Evolutionary conservation across 2,113 vertebrate genomes (phyloP).

Genomic region (Ivindomyrus marchei): DNA sequence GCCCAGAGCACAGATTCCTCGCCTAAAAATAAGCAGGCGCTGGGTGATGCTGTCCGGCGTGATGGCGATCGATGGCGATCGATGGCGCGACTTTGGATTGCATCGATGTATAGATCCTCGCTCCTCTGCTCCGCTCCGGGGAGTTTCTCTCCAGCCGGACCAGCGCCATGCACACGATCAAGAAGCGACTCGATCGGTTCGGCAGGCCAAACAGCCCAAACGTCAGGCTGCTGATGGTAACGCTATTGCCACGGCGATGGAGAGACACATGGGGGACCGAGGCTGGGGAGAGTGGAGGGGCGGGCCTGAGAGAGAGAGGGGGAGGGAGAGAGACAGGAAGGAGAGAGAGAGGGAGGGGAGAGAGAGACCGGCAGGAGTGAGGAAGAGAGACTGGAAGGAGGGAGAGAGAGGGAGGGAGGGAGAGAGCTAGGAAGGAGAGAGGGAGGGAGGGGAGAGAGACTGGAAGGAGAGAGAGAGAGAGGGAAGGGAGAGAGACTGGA

Average conservation of each 20-base stretch:
- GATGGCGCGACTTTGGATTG: conserved; percentile 99
- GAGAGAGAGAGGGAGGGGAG: not conserved
- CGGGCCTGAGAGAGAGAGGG: not conserved
- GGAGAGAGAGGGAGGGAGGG: not conserved
- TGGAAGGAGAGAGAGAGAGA: too few relatives aligned
- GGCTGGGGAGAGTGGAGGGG: not conserved
- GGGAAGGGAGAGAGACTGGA: not conserved
- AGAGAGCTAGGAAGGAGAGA: too few relatives aligned
- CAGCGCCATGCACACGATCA: conserved; percentile 43
- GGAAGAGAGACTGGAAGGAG: too few relatives aligned
- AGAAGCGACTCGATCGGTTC: not conserved
- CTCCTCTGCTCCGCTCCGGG: conserved; percentile 84
- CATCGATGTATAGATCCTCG: conserved; percentile 99
- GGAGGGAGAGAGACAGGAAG: not conserved
- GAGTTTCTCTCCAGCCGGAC: conserved; percentile 73
- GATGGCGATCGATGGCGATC: conserved; percentile 99
- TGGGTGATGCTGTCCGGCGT: conserved; percentile 96
- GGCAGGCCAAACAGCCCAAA: not conserved
- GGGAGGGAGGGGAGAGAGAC: too few relatives aligned
- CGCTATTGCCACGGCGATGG: not conserved
- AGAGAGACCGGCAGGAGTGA: not conserved
- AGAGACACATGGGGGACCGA: not conserved
- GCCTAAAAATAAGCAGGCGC: conserved; percentile 99
- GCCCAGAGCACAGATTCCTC: conserved; percentile 99
- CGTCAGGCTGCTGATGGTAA: not conserved